Evolutionary conservation across 1,140 invertebrate species (phyloP), one percentile per base, ranked within the genome.

Genomic region (Drosophila navojoa): DNA sequence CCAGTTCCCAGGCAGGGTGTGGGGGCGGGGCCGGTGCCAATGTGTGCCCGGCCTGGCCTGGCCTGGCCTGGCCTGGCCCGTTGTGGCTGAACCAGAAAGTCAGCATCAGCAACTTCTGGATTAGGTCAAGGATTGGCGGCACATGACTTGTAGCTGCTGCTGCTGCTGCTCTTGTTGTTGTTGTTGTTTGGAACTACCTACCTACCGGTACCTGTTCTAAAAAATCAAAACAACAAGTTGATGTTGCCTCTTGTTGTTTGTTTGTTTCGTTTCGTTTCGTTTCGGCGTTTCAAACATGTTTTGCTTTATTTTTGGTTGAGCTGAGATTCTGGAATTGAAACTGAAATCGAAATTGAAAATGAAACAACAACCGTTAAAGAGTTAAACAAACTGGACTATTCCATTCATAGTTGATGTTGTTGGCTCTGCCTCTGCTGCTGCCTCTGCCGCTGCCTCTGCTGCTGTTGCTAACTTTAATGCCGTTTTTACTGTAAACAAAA

Each of bases 101-200:
- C 71, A 68, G 71, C 57, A 79, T 71, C 70, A 50, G 60, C 76
- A 78, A 78, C 84, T 89, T 87, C 87, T 81, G 79, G 79, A 90
- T 90, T 90, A 90, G 87, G 87, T 90, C 87, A 90, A 90, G 87
- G 87, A 90, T 90, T 90, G 81, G 80, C 79, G 55, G 29, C 54
- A 66, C 59, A 50, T 68, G 47, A 69, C 50, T 71, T 54, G 64
- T 58, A 57, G 61, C 62, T 62, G 32, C 9, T 32, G 5, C 6
- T 27, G 19, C 19, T 22, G 19, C 5, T 29, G 4, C 5, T 29
- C 27, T 29, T 29, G 4, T 32, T 32, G 6, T 32, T 32, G 32
- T 32, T 32, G 73, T 77, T 79, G 79, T 76, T 69, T 81, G 74
- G 77, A 64, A 60, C 54, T 64, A 68, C 35, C 35, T 38, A 38